Evolutionary conservation across 2,113 vertebrate genomes (phyloP), one percentile per base, ranked within the genome.

Genomic region (Toxotes jaculatrix): DNA sequence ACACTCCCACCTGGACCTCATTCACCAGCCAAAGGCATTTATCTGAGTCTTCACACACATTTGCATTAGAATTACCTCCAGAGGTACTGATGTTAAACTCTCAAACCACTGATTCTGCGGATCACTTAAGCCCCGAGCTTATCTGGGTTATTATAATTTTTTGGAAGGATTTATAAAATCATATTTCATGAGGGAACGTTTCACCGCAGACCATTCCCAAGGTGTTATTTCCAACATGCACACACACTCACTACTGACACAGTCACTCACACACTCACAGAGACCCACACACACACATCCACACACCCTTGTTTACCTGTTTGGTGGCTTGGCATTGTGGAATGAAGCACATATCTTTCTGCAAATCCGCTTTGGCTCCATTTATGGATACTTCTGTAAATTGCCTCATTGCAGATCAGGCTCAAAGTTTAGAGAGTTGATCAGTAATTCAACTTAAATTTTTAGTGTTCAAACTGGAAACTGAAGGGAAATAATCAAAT

Each of bases 141-240:
- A 94, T 95, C 93, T 91, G 80, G 93, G 91, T 94, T 93, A 94
- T 93, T 93, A 89, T 90, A 94, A 93, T 91, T 90, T 94, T 91
- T 88, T 89, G 70, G 88, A 91, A 88, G 93, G 94, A 94, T 94
- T 94, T 94, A 88, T 82, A 84, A 92, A 93, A 93, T 91, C 89
- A 92, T 93, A 91, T 94, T 94, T 94, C 77, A 90, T 82, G 84
- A 86, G 85, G 78, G 80, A 91, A 90, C 74, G 78, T 74, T 88
- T 85, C 94, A 90, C 88, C 87, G 42, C 77, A 82, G 93, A 88
- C 91, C 87, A 85, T 92, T 93, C 88, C 85, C 73, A 73, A 84
- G 89, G 88, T 94, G 92, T 90, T 92, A 90, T 91, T 91, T 89
- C 82, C 55, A 76, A 79, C 78, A 76, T 43, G 12, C 55, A 23